Evolutionary conservation across 2,888 invertebrate species (phyloP), one percentile per base, ranked within the genome.

Genomic region (Drosophila emarginata): DNA sequence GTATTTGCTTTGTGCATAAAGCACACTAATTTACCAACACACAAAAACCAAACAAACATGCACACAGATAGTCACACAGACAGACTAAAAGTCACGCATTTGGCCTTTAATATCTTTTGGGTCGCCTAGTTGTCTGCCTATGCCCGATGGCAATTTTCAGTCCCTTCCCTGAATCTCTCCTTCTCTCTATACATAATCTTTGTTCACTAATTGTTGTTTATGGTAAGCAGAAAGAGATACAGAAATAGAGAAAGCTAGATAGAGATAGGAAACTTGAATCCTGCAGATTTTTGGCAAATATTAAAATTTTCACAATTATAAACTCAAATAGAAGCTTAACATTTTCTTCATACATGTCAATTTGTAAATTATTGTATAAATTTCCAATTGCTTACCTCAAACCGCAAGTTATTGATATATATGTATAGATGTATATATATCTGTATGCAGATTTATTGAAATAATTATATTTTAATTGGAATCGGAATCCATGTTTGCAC

Each of bases 1-100:
- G 66, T 64, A 76, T 76, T 81, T 74, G 66, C 84, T 83, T 87
- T 88, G 73, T 74, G 63, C 61, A 69, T 64, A 67, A 71, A 67
- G 32, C 61, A 70, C 21, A 70, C 52, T 45, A 58, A 70, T 71
- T 66, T 72, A 45, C 15, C 14, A 40, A 37, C 14, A 7, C 39
- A 56, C 54, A 53, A 40, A 15, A 28, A 40, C 6, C 23, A 23
- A 23, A 45, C 58, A 6, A 9, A 15, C 14, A 28, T n/a, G 7
- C 45, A 54, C 18, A 61, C 21, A 64, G 15, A 61, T 2, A 32
- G 45, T 5, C 18, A 54, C 32, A 11, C 11, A 54, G 7, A 45
- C 1, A 56, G 15, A 51, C 50, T 60, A 18, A 45, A 62, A 72
- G 36, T 26, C 36, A 58, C 59, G 28, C 62, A 79, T 74, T 74